A percentile compares a stretch with the other conserved stretches of the same genome.
These are phyloP conservation scores for Galendromus occidentalis DNA, from an alignment of 1,140 invertebrate genomes.

Conservation along the genomic window DNA sequence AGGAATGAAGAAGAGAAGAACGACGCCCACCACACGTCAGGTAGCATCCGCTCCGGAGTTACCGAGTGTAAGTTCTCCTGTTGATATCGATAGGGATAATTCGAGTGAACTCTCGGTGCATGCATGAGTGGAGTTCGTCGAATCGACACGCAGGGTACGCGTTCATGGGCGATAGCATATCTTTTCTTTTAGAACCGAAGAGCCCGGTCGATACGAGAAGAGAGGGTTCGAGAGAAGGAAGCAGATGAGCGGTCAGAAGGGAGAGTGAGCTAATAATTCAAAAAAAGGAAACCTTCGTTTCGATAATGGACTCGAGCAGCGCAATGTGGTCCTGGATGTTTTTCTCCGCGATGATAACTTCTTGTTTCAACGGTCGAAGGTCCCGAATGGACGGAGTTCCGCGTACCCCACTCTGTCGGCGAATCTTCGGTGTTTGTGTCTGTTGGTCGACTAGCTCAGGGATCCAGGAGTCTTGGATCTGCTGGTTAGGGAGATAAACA, in stretches of 20 bases:
- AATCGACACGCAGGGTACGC: too few species aligned
- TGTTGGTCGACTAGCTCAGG: background rate
- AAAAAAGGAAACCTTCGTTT: conserved; percentile 5
- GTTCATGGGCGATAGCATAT: too few species aligned
- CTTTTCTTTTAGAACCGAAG: too few species aligned
- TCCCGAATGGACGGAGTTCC: background rate
- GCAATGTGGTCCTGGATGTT: conserved; percentile 8
- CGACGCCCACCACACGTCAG: too few species aligned
- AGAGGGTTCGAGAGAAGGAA: background rate
- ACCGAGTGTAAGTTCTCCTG: too few species aligned
- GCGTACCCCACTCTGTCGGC: background rate
- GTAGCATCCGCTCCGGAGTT: too few species aligned
- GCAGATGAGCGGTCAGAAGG: background rate
- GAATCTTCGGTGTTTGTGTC: conserved; percentile 2
- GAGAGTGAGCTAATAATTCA: background rate
- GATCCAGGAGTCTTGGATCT: background rate
- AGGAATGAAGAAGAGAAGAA: too few species aligned
- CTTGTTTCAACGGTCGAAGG: background rate
- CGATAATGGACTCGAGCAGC: conserved; percentile 6
- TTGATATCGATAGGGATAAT: too few species aligned
- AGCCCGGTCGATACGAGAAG: background rate
- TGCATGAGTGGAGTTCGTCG: too few species aligned
- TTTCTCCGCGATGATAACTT: conserved; percentile 8
- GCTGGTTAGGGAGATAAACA: background rate
- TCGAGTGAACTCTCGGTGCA: too few species aligned